Evolutionary conservation across 2,113 vertebrate species (phyloP), one percentile per base, ranked within the genome.

Genomic region (Xyliphius kryptos): DNA sequence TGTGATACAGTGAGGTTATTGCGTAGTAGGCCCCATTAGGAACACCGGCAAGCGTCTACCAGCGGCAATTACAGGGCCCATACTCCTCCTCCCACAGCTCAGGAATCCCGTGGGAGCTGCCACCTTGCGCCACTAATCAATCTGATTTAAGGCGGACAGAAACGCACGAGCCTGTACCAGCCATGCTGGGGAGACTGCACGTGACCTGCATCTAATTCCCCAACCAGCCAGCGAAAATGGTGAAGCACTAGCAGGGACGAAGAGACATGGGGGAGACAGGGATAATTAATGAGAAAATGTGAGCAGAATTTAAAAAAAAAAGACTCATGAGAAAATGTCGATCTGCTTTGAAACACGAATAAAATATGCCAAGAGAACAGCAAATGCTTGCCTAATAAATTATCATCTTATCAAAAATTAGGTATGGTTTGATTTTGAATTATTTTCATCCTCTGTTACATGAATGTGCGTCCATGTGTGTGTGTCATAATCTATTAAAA

Each of bases 81-180:
- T 74, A 69, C 77, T 74, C 72, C 72, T 46, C 60, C 77, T 78
- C 74, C 70, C 74, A 36, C 70, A 68, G 48, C 47, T 71, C 73
- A 48, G 70, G 71, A 51, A 75, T 77, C 82, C 81, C 83, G 66
- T 62, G 81, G 82, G 84, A 83, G 79, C 76, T 75, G 76, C 80
- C 78, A 81, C 76, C 81, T 77, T 73, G 61, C 26, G 60, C 78
- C 74, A 74, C 83, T 88, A 88, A 88, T 87, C 84, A 85, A 86
- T 86, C 83, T 76, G 81, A 85, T 86, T 86, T 85, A 85, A 82
- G 71, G 70, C 50, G 77, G 83, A 87, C 83, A 81, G 82, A 80
- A 81, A 88, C 81, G 81, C 81, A 82, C 80, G 70, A 69, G 37
- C 78, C 79, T 78, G 74, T 78, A 77, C 76, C 62, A 69, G 70